Base-by-base conservation (phyloP, 1,140 invertebrate species). In the Zaprionus taronus region DNA sequence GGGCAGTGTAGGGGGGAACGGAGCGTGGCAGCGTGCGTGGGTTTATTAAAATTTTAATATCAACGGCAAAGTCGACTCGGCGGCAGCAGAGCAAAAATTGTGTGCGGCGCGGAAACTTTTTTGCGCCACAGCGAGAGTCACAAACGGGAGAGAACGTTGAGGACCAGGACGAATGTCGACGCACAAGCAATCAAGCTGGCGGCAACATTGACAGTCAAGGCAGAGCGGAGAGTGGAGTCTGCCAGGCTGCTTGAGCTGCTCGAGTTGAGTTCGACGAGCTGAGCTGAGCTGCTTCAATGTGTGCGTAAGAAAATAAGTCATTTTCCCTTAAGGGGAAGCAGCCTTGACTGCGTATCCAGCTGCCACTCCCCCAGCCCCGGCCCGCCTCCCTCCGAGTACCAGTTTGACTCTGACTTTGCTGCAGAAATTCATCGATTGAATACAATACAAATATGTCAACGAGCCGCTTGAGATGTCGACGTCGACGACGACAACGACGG, bases 21-120 rank as follows among this genome's bases (percentile, higher is more conserved):
- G 24, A 24, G 24, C 24, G 31, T 14, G 26, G 22, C 75, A 79
- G 73, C 82, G 83, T 80, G 76, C 82, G 69, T 83, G 72, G 85
- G 81, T 89, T 89, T 89, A 89, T 89, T 89, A 89, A 89, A 89
- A 89, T 89, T 89, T 89, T 89, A 89, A 89, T 89, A 89, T 90
- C 81, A 89, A 89, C 85, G 85, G 84, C 67, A 89, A 78, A 81
- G 80, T 76, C 84, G 83, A 81, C 81, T n/a, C 41, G 85, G 79
- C 22, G 4, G 74, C 79, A 89, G 76, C 86, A 63, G 85, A 89
- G 81, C 85, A 89, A 90, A 90, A 89, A 89, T 90, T 84, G 81
- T 79, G 80, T 79, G 81, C 60, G 72, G 76, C 79, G 60, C 68
- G 14, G n/a, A 89, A 89, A 89, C 61, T 77, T 83, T 79, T 61